Conservation (phyloP, 2,888 invertebrate species). For the Stenoptilia bipunctidactyla region DNA sequence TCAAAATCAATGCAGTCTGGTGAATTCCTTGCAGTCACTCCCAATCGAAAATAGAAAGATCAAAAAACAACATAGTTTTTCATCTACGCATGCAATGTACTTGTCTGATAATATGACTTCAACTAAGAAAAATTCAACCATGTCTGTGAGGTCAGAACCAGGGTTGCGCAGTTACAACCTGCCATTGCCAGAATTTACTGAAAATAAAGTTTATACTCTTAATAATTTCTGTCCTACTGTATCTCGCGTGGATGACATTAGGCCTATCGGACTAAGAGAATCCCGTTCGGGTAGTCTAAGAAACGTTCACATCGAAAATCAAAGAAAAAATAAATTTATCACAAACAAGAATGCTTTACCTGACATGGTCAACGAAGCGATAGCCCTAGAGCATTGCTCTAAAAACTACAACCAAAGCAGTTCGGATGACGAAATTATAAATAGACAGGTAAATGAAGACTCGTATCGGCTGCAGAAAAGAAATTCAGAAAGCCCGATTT, state of each 20-base stretch:
- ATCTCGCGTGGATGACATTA: constrained; percentile 37
- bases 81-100: constrained; percentile 31
- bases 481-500: constrained; percentile 45
- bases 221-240: constrained; percentile 39
- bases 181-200: constrained; percentile 48
- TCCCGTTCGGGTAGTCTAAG: constrained; percentile 31
- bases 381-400: constrained; percentile 64
- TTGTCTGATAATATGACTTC: constrained; percentile 28
- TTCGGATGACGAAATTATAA: constrained; percentile 47
- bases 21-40: constrained; percentile 45
- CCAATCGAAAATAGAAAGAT: constrained; percentile 33
- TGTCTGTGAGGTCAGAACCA: constrained; percentile 60
- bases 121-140: constrained; percentile 33
- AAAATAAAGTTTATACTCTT: constrained; percentile 24
- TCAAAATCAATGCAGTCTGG: constrained; percentile 29
- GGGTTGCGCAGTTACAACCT: constrained; percentile 46
- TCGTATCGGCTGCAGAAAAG: constrained; percentile 18
- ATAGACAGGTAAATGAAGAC: constrained; percentile 25
- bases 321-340: constrained; percentile 28
- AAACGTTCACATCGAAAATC: constrained; percentile 25
- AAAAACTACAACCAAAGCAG: constrained; percentile 49
- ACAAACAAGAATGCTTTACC: constrained; percentile 57
- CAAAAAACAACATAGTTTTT: constrained; percentile 51
- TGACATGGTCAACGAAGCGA: constrained; percentile 77
- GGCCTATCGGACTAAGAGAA: constrained; percentile 35